These are phyloP conservation scores for Lamellibrachia columna DNA, from an alignment of 2,888 invertebrate genomes.

Conservation along the genomic window DNA sequence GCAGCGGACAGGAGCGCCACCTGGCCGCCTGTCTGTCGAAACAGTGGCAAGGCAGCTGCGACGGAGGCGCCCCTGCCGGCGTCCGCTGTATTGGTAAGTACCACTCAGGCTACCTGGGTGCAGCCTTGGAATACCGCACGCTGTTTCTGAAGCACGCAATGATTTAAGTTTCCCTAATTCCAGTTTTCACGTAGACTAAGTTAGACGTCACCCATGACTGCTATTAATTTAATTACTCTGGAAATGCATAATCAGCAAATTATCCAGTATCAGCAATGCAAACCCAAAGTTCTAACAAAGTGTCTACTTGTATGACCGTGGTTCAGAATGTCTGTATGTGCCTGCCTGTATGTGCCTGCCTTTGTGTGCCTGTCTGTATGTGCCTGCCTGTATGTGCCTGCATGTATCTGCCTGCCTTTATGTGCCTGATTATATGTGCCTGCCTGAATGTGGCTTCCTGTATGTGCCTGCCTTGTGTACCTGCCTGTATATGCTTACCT, in stretches of 20 bases:
- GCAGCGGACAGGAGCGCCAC: slow-evolving; percentile 27
- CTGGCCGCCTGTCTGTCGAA: slow-evolving; percentile 31
- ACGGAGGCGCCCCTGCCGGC: slow-evolving; percentile 24
- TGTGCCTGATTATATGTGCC: too few relatives aligned
- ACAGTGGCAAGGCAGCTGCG: slow-evolving; percentile 27
- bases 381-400: too few relatives aligned
- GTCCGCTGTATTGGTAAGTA: slow-evolving; percentile 35
- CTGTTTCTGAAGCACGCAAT: background rate
- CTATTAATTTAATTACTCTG: background rate
- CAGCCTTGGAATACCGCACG: too few relatives aligned
- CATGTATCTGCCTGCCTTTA: too few relatives aligned
- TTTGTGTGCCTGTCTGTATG: too few relatives aligned
- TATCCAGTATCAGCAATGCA: background rate
- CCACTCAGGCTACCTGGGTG: background rate
- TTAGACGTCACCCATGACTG: background rate
- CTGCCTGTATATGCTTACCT: too few relatives aligned
- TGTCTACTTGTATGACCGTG: too few relatives aligned
- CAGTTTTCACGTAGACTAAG: background rate
- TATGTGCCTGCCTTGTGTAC: background rate
- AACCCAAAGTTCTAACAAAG: background rate
- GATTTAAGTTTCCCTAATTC: background rate
- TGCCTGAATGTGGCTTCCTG: background rate
- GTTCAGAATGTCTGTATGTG: too few relatives aligned
- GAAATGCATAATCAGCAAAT: background rate
- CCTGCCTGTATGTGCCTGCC: too few relatives aligned